These are phyloP conservation scores for Indri indri DNA, from an alignment of 2,113 vertebrate genomes.

Conservation along the genomic window DNA sequence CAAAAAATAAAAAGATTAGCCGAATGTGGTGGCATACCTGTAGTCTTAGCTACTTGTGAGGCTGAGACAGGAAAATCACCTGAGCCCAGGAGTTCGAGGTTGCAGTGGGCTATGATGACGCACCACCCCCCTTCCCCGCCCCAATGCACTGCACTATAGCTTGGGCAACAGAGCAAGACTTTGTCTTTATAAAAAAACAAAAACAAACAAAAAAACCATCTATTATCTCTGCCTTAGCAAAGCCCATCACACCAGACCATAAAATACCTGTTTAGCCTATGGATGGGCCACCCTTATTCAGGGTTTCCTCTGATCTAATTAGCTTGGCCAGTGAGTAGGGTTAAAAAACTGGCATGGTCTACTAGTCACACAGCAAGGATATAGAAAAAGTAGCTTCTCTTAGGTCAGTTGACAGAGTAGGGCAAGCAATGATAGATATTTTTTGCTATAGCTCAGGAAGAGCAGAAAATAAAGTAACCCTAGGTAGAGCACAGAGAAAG, in stretches of 20 bases:
- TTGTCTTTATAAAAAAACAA: too few species aligned
- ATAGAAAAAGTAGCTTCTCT: background rate
- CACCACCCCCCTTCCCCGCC: too few species aligned
- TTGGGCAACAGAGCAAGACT: too few species aligned
- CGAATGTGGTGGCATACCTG: too few species aligned
- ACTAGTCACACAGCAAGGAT: background rate
- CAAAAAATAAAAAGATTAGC: too few species aligned
- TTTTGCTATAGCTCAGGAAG: background rate
- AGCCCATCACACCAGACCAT: background rate
- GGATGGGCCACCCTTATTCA: background rate
- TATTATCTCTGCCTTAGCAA: background rate
- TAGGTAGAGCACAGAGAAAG: background rate
- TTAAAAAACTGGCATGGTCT: background rate
- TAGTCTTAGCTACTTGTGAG: too few species aligned
- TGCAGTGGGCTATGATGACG: too few species aligned
- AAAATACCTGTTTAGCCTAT: background rate
- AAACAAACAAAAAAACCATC: too few species aligned
- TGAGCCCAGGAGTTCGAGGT: too few species aligned
- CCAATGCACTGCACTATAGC: too few species aligned
- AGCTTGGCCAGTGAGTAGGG: background rate
- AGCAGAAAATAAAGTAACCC: background rate
- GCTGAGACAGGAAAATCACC: too few species aligned
- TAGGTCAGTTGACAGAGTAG: background rate
- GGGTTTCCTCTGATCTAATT: background rate
- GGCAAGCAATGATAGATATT: background rate